Conservation (phyloP, 2,888 invertebrate genomes). For the Eupithecia dodoneata region DNA sequence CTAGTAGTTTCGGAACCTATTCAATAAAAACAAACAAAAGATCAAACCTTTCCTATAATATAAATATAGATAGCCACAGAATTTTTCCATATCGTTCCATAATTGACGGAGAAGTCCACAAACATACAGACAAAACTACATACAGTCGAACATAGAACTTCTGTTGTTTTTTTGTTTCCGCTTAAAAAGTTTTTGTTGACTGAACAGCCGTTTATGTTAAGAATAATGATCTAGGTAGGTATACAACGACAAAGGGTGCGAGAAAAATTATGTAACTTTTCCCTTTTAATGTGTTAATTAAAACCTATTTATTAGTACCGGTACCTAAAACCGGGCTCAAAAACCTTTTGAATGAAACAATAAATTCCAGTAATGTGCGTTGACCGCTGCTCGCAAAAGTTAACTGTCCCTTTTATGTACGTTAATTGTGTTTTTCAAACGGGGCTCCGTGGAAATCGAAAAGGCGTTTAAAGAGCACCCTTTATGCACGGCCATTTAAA, state of each 20-base stretch:
- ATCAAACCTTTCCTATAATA: no score
- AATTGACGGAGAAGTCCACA: no score
- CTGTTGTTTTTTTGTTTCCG: no score
- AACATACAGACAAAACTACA: no score
- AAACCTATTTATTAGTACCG: neutral
- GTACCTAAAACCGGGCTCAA: neutral
- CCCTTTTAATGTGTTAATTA: slow-evolving; percentile 3
- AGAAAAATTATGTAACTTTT: neutral
- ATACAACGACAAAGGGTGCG: neutral
- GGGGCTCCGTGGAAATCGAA: slow-evolving; percentile 4
- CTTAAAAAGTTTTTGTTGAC: neutral
- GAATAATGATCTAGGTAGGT: neutral
- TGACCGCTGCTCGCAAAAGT: slow-evolving; percentile 51
- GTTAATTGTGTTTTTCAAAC: slow-evolving; percentile 36
- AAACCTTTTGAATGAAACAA: slow-evolving; percentile 5
- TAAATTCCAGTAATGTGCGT: slow-evolving; percentile 10
- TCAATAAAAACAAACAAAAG: no score
- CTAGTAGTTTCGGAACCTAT: no score
- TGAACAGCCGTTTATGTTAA: neutral
- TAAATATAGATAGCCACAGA: no score
- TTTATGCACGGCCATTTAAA: neutral
- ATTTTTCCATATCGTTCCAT: no score
- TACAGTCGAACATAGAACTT: no score
- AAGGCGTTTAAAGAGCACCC: neutral
- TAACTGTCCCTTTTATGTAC: slow-evolving; percentile 48